phyloP scores from a whole-genome alignment of 1,140 invertebrate species.

The Metopolophium dirhodum region DNA sequence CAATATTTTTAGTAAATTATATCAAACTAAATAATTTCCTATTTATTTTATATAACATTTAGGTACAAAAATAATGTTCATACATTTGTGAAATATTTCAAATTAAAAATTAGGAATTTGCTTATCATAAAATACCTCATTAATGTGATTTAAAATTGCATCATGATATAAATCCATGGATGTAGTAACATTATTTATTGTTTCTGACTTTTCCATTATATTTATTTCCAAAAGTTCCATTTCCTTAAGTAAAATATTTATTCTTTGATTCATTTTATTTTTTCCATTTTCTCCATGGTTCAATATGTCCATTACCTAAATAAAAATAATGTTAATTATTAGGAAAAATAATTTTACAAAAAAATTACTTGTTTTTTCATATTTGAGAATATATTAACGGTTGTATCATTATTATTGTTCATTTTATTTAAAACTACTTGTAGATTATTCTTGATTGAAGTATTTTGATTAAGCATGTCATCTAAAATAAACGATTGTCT shows the following conservation, averaged over 20 bases:
- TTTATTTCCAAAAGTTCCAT: neutral
- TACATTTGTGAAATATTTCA: neutral
- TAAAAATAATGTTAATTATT: neutral
- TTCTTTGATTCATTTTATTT: neutral
- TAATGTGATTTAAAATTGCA: conserved; percentile 27
- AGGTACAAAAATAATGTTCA: too few species aligned
- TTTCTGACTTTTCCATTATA: conserved; percentile 39
- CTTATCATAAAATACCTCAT: conserved; percentile 8
- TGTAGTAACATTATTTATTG: conserved; percentile 6
- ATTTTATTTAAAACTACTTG: neutral
- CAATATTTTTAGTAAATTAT: neutral
- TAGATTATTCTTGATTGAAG: neutral
- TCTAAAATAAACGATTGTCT: conserved; percentile 9
- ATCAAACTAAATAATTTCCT: too few species aligned
- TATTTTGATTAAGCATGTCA: conserved; percentile 29
- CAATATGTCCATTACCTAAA: conserved; percentile 19
- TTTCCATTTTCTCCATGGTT: neutral
- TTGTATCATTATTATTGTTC: conserved; percentile 1
- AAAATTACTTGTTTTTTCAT: conserved; percentile 42
- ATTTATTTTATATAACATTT: too few species aligned
- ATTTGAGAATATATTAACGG: neutral
- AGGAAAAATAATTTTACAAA: neutral
- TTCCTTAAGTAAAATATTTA: conserved; percentile 12
- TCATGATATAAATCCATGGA: conserved; percentile 30
- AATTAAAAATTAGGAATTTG: neutral